phyloP scores from a whole-genome alignment of 2,888 invertebrate genomes.

The Orchesellides sinensis region DNA sequence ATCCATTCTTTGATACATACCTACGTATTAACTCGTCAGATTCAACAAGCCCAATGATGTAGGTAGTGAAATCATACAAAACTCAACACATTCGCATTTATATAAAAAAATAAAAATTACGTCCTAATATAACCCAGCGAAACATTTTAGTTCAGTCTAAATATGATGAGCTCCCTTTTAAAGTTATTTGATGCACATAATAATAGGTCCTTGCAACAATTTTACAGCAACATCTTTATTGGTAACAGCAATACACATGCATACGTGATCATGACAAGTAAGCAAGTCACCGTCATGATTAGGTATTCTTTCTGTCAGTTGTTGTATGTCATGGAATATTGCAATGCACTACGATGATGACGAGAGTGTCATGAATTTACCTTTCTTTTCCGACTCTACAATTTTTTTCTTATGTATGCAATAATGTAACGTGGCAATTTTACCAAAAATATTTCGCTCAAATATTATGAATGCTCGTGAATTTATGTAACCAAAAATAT shows the following conservation, averaged over 20 bases:
- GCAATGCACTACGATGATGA: slow-evolving; percentile 7
- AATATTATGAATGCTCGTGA: slow-evolving; percentile 27
- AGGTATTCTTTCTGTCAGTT: slow-evolving; percentile 12
- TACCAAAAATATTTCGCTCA: slow-evolving; percentile 37
- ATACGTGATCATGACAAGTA: slow-evolving; percentile 3
- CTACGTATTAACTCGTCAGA: too few relatives aligned
- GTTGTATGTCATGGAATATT: slow-evolving; percentile 32
- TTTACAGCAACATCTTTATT: slow-evolving; percentile 43
- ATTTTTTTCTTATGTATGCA: too few relatives aligned
- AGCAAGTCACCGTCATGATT: slow-evolving; percentile 10
- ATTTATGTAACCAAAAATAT: slow-evolving; percentile 27
- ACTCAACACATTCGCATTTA: too few relatives aligned
- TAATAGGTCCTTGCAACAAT: slow-evolving; percentile 26
- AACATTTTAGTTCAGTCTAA: too few relatives aligned
- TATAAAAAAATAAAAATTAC: too few relatives aligned
- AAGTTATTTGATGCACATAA: neutral
- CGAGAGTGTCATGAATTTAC: slow-evolving; percentile 22
- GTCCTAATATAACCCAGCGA: too few relatives aligned
- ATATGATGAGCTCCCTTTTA: neutral
- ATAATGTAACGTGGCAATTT: neutral
- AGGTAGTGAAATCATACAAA: too few relatives aligned
- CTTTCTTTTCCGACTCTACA: slow-evolving; percentile 18
- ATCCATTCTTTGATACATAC: too few relatives aligned
- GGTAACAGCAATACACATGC: neutral
- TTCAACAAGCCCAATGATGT: too few relatives aligned